Evolutionary conservation across 2,888 invertebrate genomes (phyloP).

Genomic region (Tinea trinotella): DNA sequence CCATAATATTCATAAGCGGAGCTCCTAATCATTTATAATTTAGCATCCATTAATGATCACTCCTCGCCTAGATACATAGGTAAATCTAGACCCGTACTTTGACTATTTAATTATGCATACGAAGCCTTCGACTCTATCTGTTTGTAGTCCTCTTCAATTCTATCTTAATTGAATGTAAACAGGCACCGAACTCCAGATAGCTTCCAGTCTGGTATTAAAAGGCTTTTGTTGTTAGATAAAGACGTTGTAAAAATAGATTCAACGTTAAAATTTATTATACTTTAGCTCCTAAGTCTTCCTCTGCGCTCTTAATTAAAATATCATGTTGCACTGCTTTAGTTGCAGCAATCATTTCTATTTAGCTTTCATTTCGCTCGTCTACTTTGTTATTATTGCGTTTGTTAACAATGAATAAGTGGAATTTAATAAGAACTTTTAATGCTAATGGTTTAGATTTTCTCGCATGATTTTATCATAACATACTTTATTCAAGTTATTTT

Average conservation of each 20-base stretch:
- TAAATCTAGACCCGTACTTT: slow-evolving; percentile 10
- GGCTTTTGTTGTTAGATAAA: slow-evolving; percentile 17
- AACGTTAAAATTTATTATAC: slow-evolving; percentile 11
- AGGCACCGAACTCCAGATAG: slow-evolving; percentile 15
- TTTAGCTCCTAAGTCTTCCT: background rate
- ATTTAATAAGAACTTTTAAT: too few species aligned
- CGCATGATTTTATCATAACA: too few species aligned
- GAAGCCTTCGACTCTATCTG: slow-evolving; percentile 11
- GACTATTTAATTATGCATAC: slow-evolving; percentile 16
- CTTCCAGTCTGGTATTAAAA: slow-evolving; percentile 17
- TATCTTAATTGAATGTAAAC: slow-evolving; percentile 18
- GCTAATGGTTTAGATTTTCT: too few species aligned
- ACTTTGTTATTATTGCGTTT: background rate
- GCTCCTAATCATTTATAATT: slow-evolving; percentile 5
- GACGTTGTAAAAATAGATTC: slow-evolving; percentile 14
- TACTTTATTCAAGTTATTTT: too few species aligned
- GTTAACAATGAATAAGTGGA: too few species aligned
- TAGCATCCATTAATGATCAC: background rate
- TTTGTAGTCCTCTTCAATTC: slow-evolving; percentile 14
- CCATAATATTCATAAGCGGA: too few species aligned
- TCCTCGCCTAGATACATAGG: background rate
- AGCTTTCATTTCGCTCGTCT: background rate
- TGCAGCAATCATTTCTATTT: background rate
- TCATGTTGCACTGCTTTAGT: slow-evolving; percentile 3
- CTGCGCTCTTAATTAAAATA: background rate